Evolutionary conservation across 2,797 vertebrate species (phyloP), one percentile per base, ranked within the genome.

Genomic region (Coccyzus lansbergi): DNA sequence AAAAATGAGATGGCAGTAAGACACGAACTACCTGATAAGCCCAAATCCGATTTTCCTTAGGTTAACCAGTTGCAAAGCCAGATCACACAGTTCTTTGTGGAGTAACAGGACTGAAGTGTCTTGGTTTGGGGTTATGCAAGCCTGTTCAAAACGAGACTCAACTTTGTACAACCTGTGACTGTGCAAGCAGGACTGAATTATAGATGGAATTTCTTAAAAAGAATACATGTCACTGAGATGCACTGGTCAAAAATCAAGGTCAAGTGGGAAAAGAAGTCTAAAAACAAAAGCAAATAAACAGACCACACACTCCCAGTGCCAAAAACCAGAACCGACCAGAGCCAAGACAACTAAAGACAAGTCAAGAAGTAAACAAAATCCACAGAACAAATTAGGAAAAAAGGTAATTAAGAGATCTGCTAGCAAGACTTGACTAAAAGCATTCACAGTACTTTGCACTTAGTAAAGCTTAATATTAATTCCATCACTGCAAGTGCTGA

Each of bases 1-100:
- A 95, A 90, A 95, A 87, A 68, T 64, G 38, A 93, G 84, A 71
- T 3, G 8, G 36, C 60, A 76, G 34, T 38, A 92, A 86, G 42
- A 88, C 34, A 88, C 46, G 12, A 90, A 70, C 7, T 20, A 72
- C 25, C 12, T 5, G 1, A 33, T 46, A 91, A 18, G 17, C 36
- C 21, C 51, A 40, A 81, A 75, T 79, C 12, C 40, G 22, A 42
- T 68, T 94, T 83, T 83, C 26, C 51, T 75, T 40, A 40, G 16
- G n/a, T 88, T 85, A 88, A 77, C 51, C 42, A 64, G 40, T 15
- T 55, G 34, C n/a, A 79, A 77, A 84, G 24, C 10, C 67, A 69
- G 42, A 79, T 51, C 12, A 87, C 29, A n/a, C 5, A 48, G 21
- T 38, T 80, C 44, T 83, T 48, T 20, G 36, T 8, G 72, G n/a